Conservation (phyloP, 2,113 vertebrate species). For the Cyprinus carpio region DNA sequence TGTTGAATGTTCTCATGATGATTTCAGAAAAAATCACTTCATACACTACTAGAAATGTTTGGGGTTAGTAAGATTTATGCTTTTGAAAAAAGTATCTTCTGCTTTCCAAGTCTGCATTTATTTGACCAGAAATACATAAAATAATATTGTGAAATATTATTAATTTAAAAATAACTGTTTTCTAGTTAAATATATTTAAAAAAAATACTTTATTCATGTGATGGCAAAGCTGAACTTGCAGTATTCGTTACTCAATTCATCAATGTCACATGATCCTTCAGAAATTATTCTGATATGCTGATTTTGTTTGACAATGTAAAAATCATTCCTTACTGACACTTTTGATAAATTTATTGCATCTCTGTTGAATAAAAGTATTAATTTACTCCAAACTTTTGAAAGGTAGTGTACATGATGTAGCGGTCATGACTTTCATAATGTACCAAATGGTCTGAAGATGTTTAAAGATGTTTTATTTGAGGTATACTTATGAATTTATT, state of each 20-base stretch:
- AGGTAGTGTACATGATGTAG: not conserved
- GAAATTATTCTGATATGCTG: not conserved
- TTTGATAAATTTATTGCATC: not conserved
- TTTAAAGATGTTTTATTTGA: not conserved
- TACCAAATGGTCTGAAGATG: not conserved
- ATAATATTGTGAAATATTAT: not conserved
- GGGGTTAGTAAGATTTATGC: not conserved
- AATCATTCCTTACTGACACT: not conserved
- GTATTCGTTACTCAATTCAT: not conserved
- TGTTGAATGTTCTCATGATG: not conserved
- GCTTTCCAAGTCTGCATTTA: not conserved
- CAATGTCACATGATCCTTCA: not conserved
- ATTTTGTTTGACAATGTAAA: not conserved
- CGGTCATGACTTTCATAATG: not conserved
- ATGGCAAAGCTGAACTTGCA: not conserved
- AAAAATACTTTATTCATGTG: not conserved
- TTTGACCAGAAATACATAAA: not conserved
- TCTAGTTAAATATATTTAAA: not conserved
- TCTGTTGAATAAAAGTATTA: not conserved
- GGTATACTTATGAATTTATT: not conserved
- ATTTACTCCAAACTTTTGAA: not conserved
- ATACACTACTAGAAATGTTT: not conserved
- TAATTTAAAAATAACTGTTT: not conserved
- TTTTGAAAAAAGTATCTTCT: not conserved
- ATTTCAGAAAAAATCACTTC: not conserved